Evolutionary conservation across 2,888 invertebrate genomes (phyloP), one percentile per base, ranked within the genome.

Genomic region (Drosophila bunnanda): DNA sequence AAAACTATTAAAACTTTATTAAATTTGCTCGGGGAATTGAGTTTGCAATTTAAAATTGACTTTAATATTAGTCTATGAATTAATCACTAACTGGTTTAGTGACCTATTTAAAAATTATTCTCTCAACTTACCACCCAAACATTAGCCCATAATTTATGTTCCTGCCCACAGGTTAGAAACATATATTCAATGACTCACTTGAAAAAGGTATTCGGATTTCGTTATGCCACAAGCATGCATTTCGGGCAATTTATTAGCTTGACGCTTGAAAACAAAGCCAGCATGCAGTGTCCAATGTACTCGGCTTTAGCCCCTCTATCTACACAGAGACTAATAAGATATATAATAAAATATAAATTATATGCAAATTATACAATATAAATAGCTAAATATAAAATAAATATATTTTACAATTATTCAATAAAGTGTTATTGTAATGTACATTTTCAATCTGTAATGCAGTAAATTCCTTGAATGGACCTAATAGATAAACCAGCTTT

Each of bases 121-220:
- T 13, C 10, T 20, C 6, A 30, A 38, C 9, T 20, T 13, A 34
- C 4, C 22, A 43, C 30, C 56, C 20, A 17, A 17, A 15, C n/a
- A 17, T 20, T 46, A 20, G 9, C 2, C 28, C n/a, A 12, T n/a
- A n/a, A 67, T 34, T 55, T 28, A 39, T 25, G 17, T 17, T 22
- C 30, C 8, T 50, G 41, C 17, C 22, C 2, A n/a, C 20, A 17
- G 17, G 46, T 17, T 12, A 7, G 28, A 5, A 20, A 43, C 25
- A 44, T 54, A 30, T 32, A 12, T 44, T 12, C 9, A 25, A 39
- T 68, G 68, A 67, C 46, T 67, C 69, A 48, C 44, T 30, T 32
- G 22, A 38, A 50, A 68, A 83, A 74, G 62, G 82, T 67, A 71
- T 62, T 44, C 56, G 22, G 36, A 36, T 65, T 72, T 38, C 65